Evolutionary conservation across 2,113 vertebrate species (phyloP).

Genomic region (Plectropomus leopardus): DNA sequence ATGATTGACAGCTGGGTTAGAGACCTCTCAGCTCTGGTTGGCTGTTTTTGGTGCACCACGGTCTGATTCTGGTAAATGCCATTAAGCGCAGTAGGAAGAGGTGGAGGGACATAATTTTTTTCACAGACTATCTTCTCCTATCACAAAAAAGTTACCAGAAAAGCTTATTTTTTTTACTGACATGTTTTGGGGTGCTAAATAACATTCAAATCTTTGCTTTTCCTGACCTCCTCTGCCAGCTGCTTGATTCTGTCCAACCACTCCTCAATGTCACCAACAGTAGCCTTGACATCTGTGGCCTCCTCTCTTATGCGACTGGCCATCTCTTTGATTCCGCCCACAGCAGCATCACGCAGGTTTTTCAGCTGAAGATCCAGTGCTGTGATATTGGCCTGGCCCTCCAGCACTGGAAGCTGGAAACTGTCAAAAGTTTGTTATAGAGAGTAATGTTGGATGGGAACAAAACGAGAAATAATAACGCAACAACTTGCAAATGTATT

Average conservation of each 20-base stretch:
- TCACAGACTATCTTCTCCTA: too few species aligned
- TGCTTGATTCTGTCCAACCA: slow-evolving; percentile 92
- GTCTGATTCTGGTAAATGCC: too few species aligned
- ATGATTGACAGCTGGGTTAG: too few species aligned
- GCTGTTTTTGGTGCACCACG: too few species aligned
- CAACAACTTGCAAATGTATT: neutral
- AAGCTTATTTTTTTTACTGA: too few species aligned
- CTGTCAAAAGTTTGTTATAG: slow-evolving; percentile 42
- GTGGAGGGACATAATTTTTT: too few species aligned
- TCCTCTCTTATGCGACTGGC: slow-evolving; percentile 88
- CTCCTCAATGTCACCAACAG: slow-evolving; percentile 91
- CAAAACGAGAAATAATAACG: neutral
- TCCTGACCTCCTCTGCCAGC: slow-evolving; percentile 91
- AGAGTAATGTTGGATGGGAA: neutral
- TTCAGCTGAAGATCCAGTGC: slow-evolving; percentile 92
- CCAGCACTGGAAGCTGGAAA: slow-evolving; percentile 86
- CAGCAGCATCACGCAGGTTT: slow-evolving; percentile 86
- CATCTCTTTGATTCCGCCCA: slow-evolving; percentile 86
- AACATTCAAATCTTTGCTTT: neutral
- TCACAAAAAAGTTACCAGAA: too few species aligned
- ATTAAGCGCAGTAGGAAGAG: too few species aligned
- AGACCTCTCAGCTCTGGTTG: too few species aligned
- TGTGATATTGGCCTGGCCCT: slow-evolving; percentile 90
- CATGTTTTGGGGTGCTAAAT: neutral
- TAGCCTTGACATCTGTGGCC: slow-evolving; percentile 87